Base-by-base conservation (phyloP, 2,113 vertebrate genomes). In the Acanthisitta chloris region DNA sequence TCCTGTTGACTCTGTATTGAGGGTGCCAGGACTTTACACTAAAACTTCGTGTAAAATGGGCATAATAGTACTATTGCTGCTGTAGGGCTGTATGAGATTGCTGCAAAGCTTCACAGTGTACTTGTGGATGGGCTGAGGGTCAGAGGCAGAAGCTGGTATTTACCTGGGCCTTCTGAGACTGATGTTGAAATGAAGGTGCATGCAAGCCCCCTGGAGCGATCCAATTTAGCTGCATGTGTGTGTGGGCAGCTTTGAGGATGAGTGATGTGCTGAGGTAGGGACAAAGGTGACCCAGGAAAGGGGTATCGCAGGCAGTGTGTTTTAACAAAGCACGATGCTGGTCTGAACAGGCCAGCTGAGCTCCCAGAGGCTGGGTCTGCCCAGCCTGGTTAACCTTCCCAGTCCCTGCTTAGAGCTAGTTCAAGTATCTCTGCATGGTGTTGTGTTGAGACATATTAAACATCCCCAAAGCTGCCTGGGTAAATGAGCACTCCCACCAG, bases 311-410 rank as follows among this genome's bases (percentile, higher is more conserved):
- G 58, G 28, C 49, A 36, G 40, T 3, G 16, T 36, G 54, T 65
- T 67, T n/a, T 45, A 43, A 8, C n/a, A 18, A 61, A 40, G 55
- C 0, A 0, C 1, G 0, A 8, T 58, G 34, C 65, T 13, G 1
- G 4, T n/a, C 34, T 61, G 82, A 82, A 17, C 1, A 3, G 45
- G 43, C 45, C 26, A 0, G 33, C 72, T 34, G 40, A 62, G 54
- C 90, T 93, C 81, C 81, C 2, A 0, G 45, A 14, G 86, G 40
- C n/a, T 6, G 66, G 36, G 15, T 55, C 73, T 71, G 58, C 74
- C 69, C 74, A 57, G 74, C 46, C 79, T 42, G 62, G 42, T 66
- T 91, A 90, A 71, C 69, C 90, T 89, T 24, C 51, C 55, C 73
- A 42, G 62, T 65, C 15, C 23, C 81, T 62, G 69, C 93, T 85